phyloP scores from a whole-genome alignment of 2,113 vertebrate species.

The Noctilio leporinus region DNA sequence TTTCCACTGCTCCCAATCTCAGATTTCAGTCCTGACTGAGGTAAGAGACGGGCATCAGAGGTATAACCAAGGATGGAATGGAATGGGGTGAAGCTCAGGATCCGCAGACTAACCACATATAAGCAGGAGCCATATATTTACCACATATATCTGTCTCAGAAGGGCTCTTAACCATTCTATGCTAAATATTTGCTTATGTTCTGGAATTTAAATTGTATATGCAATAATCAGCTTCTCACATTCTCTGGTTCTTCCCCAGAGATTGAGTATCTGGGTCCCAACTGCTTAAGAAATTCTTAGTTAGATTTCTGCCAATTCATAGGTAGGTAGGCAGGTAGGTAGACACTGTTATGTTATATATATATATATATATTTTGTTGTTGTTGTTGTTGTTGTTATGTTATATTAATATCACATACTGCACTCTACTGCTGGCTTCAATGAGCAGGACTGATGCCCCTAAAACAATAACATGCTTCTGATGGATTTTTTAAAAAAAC shows the following conservation, averaged over 20 bases:
- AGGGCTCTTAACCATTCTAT: not conserved
- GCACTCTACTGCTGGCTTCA: not conserved
- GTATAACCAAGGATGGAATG: not conserved
- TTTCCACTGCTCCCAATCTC: not conserved
- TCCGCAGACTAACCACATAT: not conserved
- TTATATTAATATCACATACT: not conserved
- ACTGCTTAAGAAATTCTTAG: not conserved
- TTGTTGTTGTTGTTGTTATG: no score
- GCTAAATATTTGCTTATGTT: not conserved
- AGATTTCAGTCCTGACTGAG: not conserved
- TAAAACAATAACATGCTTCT: not conserved
- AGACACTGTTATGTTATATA: not conserved
- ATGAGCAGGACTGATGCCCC: not conserved
- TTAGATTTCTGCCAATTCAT: not conserved
- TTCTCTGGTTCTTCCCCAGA: not conserved
- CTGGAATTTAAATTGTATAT: not conserved
- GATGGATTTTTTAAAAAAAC: not conserved
- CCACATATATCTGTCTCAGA: not conserved
- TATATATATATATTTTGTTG: no score
- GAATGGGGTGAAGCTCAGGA: not conserved
- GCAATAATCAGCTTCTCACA: not conserved
- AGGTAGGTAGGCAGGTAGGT: not conserved
- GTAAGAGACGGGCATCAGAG: no score
- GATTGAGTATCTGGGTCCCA: not conserved
- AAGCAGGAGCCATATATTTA: not conserved